These are phyloP conservation scores for Drosophila aff. DNA, from an alignment of 1,140 invertebrate species.

Conservation along the genomic window DNA sequence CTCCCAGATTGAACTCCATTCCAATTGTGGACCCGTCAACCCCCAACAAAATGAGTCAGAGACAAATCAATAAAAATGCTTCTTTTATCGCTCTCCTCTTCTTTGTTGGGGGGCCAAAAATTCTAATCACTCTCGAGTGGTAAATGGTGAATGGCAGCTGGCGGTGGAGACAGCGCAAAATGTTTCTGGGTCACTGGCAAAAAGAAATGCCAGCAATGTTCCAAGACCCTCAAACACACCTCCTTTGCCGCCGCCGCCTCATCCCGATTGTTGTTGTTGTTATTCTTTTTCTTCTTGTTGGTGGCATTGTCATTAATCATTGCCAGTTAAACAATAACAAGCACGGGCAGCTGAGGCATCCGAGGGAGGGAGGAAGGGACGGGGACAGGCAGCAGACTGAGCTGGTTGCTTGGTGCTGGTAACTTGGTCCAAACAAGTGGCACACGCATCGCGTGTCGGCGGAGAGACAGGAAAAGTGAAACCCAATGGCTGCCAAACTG, in stretches of 20 bases:
- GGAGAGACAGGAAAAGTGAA: slow-evolving; percentile 62
- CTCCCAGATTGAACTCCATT: slow-evolving; percentile 14
- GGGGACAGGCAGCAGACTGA: slow-evolving; percentile 20
- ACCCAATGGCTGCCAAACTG: slow-evolving; percentile 69
- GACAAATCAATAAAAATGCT: slow-evolving; percentile 46
- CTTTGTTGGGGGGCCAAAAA: slow-evolving; percentile 15
- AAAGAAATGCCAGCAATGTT: slow-evolving; percentile 65
- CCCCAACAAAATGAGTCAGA: slow-evolving; percentile 26
- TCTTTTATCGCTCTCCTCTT: slow-evolving; percentile 2
- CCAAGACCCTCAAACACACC: slow-evolving; percentile 39
- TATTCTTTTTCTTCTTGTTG: slow-evolving; percentile 22
- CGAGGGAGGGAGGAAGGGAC: background rate
- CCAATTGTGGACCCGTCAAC: background rate
- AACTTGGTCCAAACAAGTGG: slow-evolving; percentile 60
- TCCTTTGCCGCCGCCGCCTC: background rate
- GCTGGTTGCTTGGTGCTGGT: slow-evolving; percentile 16
- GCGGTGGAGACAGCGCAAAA: slow-evolving; percentile 34
- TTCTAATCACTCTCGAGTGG: slow-evolving; percentile 56
- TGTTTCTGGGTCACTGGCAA: slow-evolving; percentile 69
- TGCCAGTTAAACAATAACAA: slow-evolving; percentile 76
- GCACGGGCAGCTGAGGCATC: slow-evolving; percentile 33
- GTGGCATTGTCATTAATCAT: slow-evolving; percentile 72
- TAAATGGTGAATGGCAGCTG: slow-evolving; percentile 32
- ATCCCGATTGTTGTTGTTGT: slow-evolving; percentile 1
- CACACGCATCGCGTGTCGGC: slow-evolving; percentile 44